phyloP scores from a whole-genome alignment of 1,140 invertebrate species.

The Pseudomyrmex dendroicus region DNA sequence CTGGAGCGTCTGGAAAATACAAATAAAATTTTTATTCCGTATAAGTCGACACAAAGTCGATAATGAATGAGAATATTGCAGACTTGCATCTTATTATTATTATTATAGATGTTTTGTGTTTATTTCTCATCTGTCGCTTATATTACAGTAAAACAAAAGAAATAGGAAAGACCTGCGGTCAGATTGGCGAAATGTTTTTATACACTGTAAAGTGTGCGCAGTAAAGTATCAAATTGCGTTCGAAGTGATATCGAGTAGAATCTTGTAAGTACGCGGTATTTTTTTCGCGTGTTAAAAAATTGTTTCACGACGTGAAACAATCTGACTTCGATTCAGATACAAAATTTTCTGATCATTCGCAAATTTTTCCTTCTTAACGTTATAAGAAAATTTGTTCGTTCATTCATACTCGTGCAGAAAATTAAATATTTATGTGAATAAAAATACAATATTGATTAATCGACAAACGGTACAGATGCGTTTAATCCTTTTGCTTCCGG shows the following conservation, averaged over 20 bases:
- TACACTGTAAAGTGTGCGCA: no score
- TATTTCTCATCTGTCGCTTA: background rate
- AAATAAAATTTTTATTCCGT: constrained; percentile 17
- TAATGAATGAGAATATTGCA: background rate
- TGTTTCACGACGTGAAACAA: background rate
- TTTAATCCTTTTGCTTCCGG: constrained; percentile 17
- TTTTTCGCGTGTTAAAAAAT: background rate
- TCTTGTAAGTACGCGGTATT: background rate
- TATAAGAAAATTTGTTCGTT: background rate
- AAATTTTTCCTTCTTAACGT: background rate
- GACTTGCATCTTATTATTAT: background rate
- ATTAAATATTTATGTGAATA: constrained; percentile 32
- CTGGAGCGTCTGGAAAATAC: constrained; percentile 31
- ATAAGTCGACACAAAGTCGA: background rate
- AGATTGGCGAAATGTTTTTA: no score
- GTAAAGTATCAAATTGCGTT: no score
- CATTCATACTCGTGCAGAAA: background rate
- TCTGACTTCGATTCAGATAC: background rate
- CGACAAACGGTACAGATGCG: background rate
- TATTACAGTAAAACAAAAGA: no score
- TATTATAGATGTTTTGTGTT: background rate
- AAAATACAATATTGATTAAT: constrained; percentile 47
- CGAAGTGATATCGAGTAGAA: background rate
- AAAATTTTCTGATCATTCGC: background rate
- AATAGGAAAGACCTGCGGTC: no score